Conservation (phyloP, 2,113 vertebrate species). For the Jacana jacana region DNA sequence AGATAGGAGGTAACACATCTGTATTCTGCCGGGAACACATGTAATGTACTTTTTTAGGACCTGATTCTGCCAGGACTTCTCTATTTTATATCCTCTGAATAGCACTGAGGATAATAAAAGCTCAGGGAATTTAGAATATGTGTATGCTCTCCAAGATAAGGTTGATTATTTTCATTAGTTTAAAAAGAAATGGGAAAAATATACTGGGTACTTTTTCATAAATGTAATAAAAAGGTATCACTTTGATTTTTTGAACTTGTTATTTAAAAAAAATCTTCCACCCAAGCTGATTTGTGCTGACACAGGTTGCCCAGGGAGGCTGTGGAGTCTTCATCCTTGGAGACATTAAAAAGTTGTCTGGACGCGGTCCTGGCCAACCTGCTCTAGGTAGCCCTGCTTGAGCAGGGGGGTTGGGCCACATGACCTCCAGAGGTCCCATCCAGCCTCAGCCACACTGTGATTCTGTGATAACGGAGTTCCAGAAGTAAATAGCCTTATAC, state of each 20-base stretch:
- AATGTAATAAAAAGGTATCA: not conserved
- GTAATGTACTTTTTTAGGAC: not conserved
- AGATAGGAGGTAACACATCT: not conserved
- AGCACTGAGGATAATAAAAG: not conserved
- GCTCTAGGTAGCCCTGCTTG: not conserved
- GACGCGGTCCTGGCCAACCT: not conserved
- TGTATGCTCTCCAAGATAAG: not conserved
- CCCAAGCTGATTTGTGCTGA: not conserved
- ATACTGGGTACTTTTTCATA: not conserved
- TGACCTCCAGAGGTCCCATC: not conserved
- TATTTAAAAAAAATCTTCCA: not conserved
- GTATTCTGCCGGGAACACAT: not conserved
- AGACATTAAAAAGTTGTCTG: not conserved
- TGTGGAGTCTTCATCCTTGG: not conserved
- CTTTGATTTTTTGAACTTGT: not conserved
- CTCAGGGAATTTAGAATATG: not conserved
- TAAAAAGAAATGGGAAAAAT: not conserved
- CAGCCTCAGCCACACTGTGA: not conserved
- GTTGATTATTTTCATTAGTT: not conserved
- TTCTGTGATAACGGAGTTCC: not conserved
- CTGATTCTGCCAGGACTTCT: not conserved
- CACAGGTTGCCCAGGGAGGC: not conserved
- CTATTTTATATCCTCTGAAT: not conserved
- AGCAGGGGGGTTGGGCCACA: not conserved
- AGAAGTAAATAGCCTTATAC: not conserved